These are phyloP conservation scores for Gallinago undulata DNA, from an alignment of 2,113 vertebrate genomes.

Conservation along the genomic window DNA sequence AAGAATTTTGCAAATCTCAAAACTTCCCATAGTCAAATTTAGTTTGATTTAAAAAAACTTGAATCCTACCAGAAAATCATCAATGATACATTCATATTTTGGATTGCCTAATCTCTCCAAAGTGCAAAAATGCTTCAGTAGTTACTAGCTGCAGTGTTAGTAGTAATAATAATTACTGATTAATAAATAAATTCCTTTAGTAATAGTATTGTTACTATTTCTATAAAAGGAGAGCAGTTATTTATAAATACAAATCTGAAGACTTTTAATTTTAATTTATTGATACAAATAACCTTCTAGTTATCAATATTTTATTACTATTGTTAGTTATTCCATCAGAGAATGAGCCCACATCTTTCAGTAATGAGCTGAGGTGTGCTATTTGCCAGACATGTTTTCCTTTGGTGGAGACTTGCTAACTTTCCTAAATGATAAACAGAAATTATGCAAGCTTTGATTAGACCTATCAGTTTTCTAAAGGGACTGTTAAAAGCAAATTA, in stretches of 20 bases:
- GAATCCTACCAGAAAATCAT: not conserved
- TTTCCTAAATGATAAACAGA: slow-evolving; percentile 20
- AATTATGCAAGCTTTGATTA: slow-evolving; percentile 23
- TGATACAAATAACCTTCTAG: not conserved
- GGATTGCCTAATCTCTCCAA: not conserved
- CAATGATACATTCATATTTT: not conserved
- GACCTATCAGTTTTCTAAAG: not conserved
- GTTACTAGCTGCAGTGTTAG: not conserved
- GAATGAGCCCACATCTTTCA: not conserved
- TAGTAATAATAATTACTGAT: not conserved
- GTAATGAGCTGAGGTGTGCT: not conserved
- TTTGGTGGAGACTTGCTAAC: not conserved
- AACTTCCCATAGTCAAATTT: not conserved
- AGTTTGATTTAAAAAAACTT: not conserved
- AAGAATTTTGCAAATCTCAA: not conserved
- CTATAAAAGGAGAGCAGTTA: not conserved
- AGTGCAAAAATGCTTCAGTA: not conserved
- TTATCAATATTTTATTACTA: not conserved
- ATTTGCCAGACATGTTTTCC: slow-evolving; percentile 13
- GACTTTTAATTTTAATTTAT: not conserved
- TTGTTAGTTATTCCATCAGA: not conserved
- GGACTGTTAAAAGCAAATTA: not conserved
- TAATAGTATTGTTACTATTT: not conserved
- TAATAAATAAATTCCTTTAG: not conserved
- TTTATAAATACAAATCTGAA: not conserved